These are phyloP conservation scores for Allolobophora icterica DNA, from an alignment of 2,888 invertebrate genomes.

Conservation along the genomic window DNA sequence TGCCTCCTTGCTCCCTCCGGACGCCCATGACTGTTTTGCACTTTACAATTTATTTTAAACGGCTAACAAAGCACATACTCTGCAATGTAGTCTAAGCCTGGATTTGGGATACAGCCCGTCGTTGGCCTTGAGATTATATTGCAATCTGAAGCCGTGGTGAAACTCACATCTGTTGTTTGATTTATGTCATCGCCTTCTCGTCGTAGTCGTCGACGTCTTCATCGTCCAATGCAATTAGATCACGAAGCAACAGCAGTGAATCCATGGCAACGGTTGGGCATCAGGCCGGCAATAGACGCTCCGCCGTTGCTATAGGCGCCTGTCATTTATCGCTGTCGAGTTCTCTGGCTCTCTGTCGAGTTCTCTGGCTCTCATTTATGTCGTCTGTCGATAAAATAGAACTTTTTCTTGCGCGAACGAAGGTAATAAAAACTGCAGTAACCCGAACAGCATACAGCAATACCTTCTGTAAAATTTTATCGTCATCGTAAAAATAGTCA, in stretches of 20 bases:
- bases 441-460: not conserved
- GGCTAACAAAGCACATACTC: not conserved
- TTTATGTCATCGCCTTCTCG: not conserved
- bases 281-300: not conserved
- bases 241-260: not conserved
- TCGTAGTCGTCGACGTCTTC: not conserved
- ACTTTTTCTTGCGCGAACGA: not conserved
- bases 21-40: no score
- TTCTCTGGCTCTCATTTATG: not conserved
- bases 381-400: not conserved
- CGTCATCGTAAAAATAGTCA: no score
- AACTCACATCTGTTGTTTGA: not conserved
- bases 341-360: not conserved
- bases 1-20: no score
- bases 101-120: not conserved
- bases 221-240: slow-evolving; percentile 10
- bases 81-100: not conserved
- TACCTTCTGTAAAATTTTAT: no score
- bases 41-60: not conserved
- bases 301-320: not conserved
- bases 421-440: not conserved
- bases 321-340: not conserved
- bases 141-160: not conserved
- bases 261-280: slow-evolving; percentile 24
- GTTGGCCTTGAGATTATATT: not conserved